Evolutionary conservation across 2,113 vertebrate species (phyloP).

Genomic region (Oryzias javanicus): DNA sequence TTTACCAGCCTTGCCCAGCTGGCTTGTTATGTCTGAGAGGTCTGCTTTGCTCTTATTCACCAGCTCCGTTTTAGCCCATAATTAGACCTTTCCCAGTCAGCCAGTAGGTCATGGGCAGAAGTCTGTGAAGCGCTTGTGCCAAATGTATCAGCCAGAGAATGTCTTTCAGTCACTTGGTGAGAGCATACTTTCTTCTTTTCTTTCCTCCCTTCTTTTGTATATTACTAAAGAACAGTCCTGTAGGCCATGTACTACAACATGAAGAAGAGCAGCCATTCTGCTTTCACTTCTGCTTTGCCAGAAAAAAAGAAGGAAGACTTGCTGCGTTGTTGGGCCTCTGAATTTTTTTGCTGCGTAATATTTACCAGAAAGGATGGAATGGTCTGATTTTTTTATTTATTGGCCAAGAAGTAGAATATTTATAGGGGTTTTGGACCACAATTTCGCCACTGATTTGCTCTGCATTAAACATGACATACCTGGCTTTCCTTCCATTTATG

Average conservation of each 20-base stretch:
- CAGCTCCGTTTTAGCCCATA: constrained; percentile 53
- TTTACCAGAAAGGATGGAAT: constrained; percentile 1
- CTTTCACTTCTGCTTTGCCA: constrained; percentile 76
- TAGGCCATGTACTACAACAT: constrained; percentile 62
- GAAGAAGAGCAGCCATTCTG: constrained; percentile 34
- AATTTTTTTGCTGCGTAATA: constrained; percentile 15
- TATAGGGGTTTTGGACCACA: too few species aligned
- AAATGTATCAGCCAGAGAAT: constrained; percentile 34
- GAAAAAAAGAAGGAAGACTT: constrained; percentile 62
- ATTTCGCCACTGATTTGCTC: too few species aligned
- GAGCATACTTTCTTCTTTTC: constrained; percentile 10
- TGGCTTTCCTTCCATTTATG: too few species aligned
- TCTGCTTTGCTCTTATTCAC: constrained; percentile 56
- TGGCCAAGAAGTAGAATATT: background rate
- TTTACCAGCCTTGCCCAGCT: constrained; percentile 52
- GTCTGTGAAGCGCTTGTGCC: constrained; percentile 30
- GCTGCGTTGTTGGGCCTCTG: constrained; percentile 14
- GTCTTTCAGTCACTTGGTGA: constrained; percentile 43
- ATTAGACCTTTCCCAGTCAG: constrained; percentile 66
- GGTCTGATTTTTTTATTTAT: background rate
- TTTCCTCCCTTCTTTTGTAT: constrained; percentile 23
- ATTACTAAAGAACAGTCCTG: constrained; percentile 22
- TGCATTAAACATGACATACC: too few species aligned
- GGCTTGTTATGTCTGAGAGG: constrained; percentile 68
- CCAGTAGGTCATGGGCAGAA: constrained; percentile 49